Percentiles rank a stretch among this genome's conserved stretches.
These are phyloP conservation scores for Parapristionchus giblindavisi DNA, from an alignment of 2,888 invertebrate genomes.

Conservation along the genomic window DNA sequence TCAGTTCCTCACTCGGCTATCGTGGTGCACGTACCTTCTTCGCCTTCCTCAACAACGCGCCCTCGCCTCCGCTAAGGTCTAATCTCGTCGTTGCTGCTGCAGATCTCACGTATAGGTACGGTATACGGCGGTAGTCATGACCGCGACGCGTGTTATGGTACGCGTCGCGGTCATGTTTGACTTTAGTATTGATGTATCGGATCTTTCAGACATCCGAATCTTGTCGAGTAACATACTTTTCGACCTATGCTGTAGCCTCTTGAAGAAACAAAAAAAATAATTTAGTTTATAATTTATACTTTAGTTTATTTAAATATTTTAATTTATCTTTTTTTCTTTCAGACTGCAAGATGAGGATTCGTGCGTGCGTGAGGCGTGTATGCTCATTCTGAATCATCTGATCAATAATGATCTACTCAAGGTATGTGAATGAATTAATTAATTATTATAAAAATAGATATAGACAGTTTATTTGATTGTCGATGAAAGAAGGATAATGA, in stretches of 20 bases:
- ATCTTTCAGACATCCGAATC: conserved; percentile 36
- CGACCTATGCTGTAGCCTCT: too few relatives aligned
- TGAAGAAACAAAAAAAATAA: too few relatives aligned
- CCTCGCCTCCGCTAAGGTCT: conserved; percentile 24
- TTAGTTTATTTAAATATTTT: too few relatives aligned
- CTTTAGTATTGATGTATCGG: too few relatives aligned
- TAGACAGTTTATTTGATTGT: too few relatives aligned
- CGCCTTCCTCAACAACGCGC: conserved; percentile 34
- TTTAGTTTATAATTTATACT: too few relatives aligned
- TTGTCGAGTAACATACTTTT: conserved; percentile 28
- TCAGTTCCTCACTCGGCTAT: conserved; percentile 3
- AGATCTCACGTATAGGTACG: conserved; percentile 31
- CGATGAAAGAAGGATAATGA: too few relatives aligned
- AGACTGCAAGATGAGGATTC: conserved; percentile 27
- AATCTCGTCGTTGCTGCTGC: conserved; percentile 23
- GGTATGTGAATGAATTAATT: not conserved
- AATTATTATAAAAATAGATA: too few relatives aligned
- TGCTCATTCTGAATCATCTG: conserved; percentile 37
- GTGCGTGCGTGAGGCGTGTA: conserved; percentile 31
- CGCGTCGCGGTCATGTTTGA: not conserved
- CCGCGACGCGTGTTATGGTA: too few relatives aligned
- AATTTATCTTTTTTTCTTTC: too few relatives aligned
- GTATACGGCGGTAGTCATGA: too few relatives aligned
- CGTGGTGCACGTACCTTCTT: conserved; percentile 36
- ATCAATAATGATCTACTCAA: conserved; percentile 37